phyloP scores from a whole-genome alignment of 2,113 vertebrate genomes.

The Gambusia holbrooki region DNA sequence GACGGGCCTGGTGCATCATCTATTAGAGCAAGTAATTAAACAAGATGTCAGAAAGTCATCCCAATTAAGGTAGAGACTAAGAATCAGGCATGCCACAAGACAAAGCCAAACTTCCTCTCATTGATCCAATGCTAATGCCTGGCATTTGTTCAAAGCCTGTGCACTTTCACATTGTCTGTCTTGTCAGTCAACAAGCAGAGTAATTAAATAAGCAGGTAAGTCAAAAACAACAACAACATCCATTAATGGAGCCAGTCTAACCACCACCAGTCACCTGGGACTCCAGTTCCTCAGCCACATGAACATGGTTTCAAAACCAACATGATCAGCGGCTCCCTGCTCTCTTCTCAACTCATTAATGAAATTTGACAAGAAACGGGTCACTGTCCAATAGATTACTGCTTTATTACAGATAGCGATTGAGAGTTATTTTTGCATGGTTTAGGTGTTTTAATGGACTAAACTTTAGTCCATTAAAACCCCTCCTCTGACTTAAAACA shows the following conservation, averaged over 20 bases:
- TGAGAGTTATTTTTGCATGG: no score
- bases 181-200: slow-evolving; percentile 58
- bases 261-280: background rate
- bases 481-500: no score
- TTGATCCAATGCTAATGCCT: slow-evolving; percentile 61
- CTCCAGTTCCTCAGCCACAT: background rate
- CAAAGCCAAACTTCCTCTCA: slow-evolving; percentile 38
- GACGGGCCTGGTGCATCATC: slow-evolving; percentile 49
- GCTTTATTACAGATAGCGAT: background rate
- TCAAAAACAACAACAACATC: slow-evolving; percentile 38
- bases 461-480: no score
- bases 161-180: slow-evolving; percentile 44
- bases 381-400: background rate
- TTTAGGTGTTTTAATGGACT: no score
- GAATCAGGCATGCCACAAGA: slow-evolving; percentile 47
- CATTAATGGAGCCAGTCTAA: background rate
- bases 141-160: slow-evolving; percentile 42
- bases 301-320: background rate
- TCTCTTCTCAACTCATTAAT: background rate
- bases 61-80: slow-evolving; percentile 66
- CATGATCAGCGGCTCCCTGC: background rate
- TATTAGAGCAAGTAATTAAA: slow-evolving; percentile 61
- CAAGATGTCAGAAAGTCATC: slow-evolving; percentile 70
- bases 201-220: slow-evolving; percentile 60
- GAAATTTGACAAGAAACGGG: background rate